Evolutionary conservation across 2,888 invertebrate species (phyloP).

Genomic region (Hypercompe scribonia): DNA sequence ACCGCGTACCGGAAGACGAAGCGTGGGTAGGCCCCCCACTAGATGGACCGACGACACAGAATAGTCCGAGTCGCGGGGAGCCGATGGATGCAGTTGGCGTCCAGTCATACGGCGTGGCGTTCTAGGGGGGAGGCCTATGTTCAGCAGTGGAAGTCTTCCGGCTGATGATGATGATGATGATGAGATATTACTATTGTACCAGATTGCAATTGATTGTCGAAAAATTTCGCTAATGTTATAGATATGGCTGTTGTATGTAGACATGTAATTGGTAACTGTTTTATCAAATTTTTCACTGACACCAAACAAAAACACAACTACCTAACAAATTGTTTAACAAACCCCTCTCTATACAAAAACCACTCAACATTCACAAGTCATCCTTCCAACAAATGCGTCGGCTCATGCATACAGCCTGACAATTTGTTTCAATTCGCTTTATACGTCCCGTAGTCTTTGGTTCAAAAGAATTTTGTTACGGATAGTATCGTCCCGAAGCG

Average conservation of each 20-base stretch:
- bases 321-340: conserved; percentile 12
- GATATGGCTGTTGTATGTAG: background rate
- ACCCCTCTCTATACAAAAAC: conserved; percentile 8
- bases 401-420: conserved; percentile 57
- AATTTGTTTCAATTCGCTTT: conserved; percentile 68
- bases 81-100: no score
- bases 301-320: background rate
- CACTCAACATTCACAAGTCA: conserved; percentile 18
- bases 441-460: conserved; percentile 37
- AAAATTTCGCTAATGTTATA: background rate
- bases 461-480: conserved; percentile 15
- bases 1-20: no score
- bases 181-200: no score
- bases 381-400: conserved; percentile 51
- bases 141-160: no score
- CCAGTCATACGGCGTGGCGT: no score
- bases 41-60: no score
- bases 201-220: no score
- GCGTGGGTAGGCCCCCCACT: no score
- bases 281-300: background rate
- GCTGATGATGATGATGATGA: no score
- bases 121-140: no score
- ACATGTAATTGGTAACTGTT: background rate
- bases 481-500: conserved; percentile 22
- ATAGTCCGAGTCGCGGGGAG: no score